phyloP scores from a whole-genome alignment of 2,113 vertebrate species.

The Marmota flaviventris region DNA sequence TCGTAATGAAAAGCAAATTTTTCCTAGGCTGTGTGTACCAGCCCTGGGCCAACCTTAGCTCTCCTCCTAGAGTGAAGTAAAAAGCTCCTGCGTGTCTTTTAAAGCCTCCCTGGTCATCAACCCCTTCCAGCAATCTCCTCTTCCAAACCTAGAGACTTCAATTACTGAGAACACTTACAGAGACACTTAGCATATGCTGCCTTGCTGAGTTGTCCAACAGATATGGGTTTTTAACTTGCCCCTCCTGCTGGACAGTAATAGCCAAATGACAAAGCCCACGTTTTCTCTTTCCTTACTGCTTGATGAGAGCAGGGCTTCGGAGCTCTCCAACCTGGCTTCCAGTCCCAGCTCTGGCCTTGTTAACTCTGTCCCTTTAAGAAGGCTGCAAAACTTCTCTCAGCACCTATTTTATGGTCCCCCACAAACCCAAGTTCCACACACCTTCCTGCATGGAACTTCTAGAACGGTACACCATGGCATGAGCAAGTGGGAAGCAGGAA shows the following conservation, averaged over 20 bases:
- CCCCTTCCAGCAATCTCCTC: neutral
- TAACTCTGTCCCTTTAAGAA: neutral
- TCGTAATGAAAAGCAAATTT: neutral
- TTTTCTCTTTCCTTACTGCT: neutral
- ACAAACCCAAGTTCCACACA: neutral
- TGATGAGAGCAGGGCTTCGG: neutral
- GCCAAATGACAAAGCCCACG: neutral
- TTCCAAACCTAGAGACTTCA: neutral
- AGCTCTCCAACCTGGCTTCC: neutral
- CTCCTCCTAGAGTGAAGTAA: neutral
- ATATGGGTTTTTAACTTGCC: neutral
- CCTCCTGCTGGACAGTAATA: neutral
- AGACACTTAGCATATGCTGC: neutral
- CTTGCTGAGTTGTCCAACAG: neutral
- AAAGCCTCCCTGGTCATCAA: neutral
- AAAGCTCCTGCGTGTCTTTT: neutral
- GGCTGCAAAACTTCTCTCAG: neutral
- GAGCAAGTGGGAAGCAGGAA: slow-evolving; percentile 69
- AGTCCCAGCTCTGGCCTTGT: neutral
- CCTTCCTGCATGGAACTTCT: fast-evolving
- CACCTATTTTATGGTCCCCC: neutral
- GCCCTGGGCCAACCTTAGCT: neutral
- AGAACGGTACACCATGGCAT: neutral
- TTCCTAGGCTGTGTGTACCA: neutral
- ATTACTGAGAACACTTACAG: neutral